Evolutionary conservation across 2,888 invertebrate species (phyloP), one percentile per base, ranked within the genome.

Genomic region (Aelia acuminata): DNA sequence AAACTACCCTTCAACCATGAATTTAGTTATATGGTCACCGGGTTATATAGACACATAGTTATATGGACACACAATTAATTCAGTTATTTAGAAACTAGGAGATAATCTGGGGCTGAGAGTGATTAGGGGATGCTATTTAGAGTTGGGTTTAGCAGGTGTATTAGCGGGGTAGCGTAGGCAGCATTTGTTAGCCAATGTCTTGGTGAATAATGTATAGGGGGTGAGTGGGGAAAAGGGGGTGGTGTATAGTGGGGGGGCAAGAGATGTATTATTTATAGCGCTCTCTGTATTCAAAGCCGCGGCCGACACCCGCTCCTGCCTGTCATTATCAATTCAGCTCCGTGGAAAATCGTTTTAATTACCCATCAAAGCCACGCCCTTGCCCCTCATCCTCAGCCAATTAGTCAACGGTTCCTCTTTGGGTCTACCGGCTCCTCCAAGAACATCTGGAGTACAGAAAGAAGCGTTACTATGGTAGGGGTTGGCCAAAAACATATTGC

Each of bases 301-400:
- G 43, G 43, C 80, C 80, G 43, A 43, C 80, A 80, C 80, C 80
- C 22, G 80, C 1, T n/a, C n/a, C 39, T 80, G 3, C 43, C 43
- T 13, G 39, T 10, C 80, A 80, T 80, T 80, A 80, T 80, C 43
- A 80, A 80, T 43, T 80, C 80, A 80, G 11, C 80, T 80, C 80
- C 22, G 43, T 80, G 80, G 43, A 43, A 80, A 80, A 80, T 80
- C 80, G 80, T 80, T 80, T 80, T 80, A 80, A 80, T 80, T 80
- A 80, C 80, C 43, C 63, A 63, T 31, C 63, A 31, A 18, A 5
- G 63, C 63, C 63, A 63, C 63, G 7, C 63, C 63, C 31, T 63
- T 63, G 3, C n/a, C 13, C 13, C 18, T 18, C 63, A 31, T 63
- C 31, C 31, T 63, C 63, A 0, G 63, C 63, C 63, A 63, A 63